These are phyloP conservation scores for Acanthisitta chloris DNA, from an alignment of 2,113 vertebrate species.

Conservation along the genomic window DNA sequence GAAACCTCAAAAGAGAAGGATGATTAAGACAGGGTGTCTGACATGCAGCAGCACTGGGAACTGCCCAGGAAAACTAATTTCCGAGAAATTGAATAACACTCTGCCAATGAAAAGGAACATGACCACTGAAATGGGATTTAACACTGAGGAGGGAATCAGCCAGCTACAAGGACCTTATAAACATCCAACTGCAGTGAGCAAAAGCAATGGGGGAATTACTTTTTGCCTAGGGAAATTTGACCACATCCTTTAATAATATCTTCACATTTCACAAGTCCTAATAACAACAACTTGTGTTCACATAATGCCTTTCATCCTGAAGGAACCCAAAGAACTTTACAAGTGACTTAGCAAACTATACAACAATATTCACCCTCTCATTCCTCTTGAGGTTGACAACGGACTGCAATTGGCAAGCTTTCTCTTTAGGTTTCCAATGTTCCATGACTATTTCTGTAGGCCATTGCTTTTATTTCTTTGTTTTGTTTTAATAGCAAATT, in stretches of 20 bases:
- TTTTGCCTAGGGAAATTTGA: conserved; percentile 13
- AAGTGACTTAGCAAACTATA: conserved; percentile 15
- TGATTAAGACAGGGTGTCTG: background rate
- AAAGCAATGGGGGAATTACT: background rate
- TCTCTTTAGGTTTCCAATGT: background rate
- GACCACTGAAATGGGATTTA: background rate
- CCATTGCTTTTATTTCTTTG: conserved; percentile 6
- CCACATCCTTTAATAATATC: conserved; percentile 5
- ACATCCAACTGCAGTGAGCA: background rate
- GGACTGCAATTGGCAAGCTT: background rate
- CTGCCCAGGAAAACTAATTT: conserved; percentile 10
- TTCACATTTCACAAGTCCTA: conserved; percentile 18
- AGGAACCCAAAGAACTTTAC: background rate
- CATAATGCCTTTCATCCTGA: background rate
- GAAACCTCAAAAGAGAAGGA: background rate
- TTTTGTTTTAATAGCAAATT: conserved; percentile 33
- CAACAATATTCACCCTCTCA: background rate
- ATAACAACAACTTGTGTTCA: conserved; percentile 5
- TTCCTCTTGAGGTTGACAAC: background rate
- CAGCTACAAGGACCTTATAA: conserved; percentile 4
- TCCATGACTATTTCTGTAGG: background rate
- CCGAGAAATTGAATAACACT: background rate
- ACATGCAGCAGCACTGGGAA: background rate
- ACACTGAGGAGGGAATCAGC: background rate
- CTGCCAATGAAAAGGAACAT: background rate